Conservation (phyloP, 2,113 vertebrate species). For the Shinisaurus crocodilurus region DNA sequence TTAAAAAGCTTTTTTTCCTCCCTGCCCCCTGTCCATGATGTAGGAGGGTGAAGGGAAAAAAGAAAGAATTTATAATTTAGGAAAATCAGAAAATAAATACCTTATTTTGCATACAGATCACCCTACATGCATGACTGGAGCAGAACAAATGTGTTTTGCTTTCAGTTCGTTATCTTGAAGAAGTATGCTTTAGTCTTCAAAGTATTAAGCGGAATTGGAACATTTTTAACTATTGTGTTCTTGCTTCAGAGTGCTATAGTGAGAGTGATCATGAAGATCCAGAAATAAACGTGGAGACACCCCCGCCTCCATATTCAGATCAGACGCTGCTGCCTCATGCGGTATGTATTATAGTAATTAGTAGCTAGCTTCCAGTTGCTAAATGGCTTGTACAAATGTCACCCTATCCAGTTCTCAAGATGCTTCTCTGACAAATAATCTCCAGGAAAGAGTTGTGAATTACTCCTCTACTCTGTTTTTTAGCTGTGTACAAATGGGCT, state of each 20-base stretch:
- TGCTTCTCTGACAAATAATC: background rate
- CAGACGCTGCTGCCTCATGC: conserved; percentile 65
- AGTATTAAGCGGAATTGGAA: background rate
- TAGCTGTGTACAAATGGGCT: background rate
- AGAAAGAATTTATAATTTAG: background rate
- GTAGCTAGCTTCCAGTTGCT: conserved; percentile 15
- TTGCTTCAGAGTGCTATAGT: conserved; percentile 90
- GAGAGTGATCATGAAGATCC: conserved; percentile 95
- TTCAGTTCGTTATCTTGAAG: background rate
- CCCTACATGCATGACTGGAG: background rate
- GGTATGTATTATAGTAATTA: conserved; percentile 58
- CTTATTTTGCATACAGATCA: background rate
- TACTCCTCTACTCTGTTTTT: background rate
- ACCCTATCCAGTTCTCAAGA: background rate
- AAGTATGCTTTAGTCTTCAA: background rate
- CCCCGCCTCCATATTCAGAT: conserved; percentile 81
- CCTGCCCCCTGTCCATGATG: too few relatives aligned
- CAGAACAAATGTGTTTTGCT: background rate
- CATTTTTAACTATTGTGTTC: conserved; percentile 45
- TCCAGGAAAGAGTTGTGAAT: background rate
- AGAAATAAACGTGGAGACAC: conserved; percentile 81
- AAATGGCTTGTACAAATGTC: background rate
- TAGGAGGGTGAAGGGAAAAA: background rate
- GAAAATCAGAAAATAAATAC: background rate
- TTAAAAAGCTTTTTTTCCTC: background rate